Evolutionary conservation across 2,888 invertebrate species (phyloP).

Genomic region (Xylota sylvarum): DNA sequence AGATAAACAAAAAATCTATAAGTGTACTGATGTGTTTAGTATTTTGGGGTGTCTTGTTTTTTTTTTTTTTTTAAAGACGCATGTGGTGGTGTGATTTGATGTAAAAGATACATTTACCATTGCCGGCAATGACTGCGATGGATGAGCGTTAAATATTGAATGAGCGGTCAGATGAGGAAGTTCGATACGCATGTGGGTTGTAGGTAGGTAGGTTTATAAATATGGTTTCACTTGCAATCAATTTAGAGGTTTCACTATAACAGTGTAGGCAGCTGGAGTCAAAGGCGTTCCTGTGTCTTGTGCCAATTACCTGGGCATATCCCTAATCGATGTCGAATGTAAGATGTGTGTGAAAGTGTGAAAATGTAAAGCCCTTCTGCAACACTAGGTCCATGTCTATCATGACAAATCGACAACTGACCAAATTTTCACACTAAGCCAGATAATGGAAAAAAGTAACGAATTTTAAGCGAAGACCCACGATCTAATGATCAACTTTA

Average conservation of each 20-base stretch:
- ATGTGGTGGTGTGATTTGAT: background rate
- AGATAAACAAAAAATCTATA: constrained; percentile 18
- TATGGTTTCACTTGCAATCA: background rate
- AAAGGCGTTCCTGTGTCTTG: too few species aligned
- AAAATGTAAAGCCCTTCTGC: too few species aligned
- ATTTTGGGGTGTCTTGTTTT: constrained; percentile 1
- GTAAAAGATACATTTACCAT: background rate
- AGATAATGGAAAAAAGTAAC: too few species aligned
- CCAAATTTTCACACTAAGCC: too few species aligned
- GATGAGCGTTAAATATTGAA: constrained; percentile 26
- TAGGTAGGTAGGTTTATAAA: background rate
- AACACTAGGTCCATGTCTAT: too few species aligned
- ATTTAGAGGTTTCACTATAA: background rate
- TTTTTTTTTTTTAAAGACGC: background rate
- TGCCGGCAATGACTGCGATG: background rate
- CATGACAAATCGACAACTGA: too few species aligned
- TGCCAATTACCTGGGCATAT: too few species aligned
- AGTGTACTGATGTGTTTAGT: constrained; percentile 12
- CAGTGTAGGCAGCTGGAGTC: background rate
- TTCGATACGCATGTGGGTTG: background rate
- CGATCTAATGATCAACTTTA: too few species aligned
- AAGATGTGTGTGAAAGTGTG: too few species aligned
- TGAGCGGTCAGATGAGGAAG: constrained; percentile 8
- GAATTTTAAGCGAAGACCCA: too few species aligned
- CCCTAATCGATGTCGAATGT: too few species aligned